Evolutionary conservation across 2,797 vertebrate species (phyloP), one percentile per base, ranked within the genome.

Genomic region (Acipenser oxyrinchus): DNA sequence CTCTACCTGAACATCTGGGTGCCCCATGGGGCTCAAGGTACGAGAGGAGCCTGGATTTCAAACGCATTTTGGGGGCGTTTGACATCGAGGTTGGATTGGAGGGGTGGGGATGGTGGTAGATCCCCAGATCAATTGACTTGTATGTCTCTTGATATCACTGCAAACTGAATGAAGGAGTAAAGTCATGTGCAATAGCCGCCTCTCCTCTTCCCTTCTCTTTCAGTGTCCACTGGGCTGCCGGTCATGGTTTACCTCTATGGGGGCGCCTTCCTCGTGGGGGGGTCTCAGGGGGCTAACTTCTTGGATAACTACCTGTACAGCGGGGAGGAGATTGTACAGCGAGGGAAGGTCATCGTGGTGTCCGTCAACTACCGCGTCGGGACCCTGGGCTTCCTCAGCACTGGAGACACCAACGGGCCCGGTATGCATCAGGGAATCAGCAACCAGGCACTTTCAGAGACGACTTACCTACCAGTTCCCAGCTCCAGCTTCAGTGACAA

Each of bases 1-100:
- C 93, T 99, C 10, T 97, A 94, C 73, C 93, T 98, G 11, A 98
- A 99, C 82, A 86, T 99, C 75, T 98, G 95, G 95, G 74, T 98
- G 66, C 95, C 95, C 72, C 95, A 98, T 3, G 79, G 72, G 9
- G 68, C 4, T 8, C 73, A 8, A 75, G 64, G 93, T 84, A 81
- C 55, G 11, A 1, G 23, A 37, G 23, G 23, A 37, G 18, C 5
- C 49, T 64, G 63, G 63, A 7, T 52, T 52, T 23, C 49, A 51
- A 10, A 23, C 53, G 63, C 23, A 37, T 37, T 37, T 37, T 37
- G 23, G n/a, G n/a, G 53, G 23, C 23, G 23, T 37, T 37, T 37
- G 3, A 37, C 23, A 37, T 37, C 23, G 1, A 1, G 15, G 15
- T 18, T 18, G 15, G 15, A 18, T 18, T 18, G 15, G 23, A 37